A percentile compares a stretch with the other conserved stretches of the same genome.
These are phyloP conservation scores for Anorthoa munda DNA, from an alignment of 2,888 invertebrate species.

Conservation along the genomic window DNA sequence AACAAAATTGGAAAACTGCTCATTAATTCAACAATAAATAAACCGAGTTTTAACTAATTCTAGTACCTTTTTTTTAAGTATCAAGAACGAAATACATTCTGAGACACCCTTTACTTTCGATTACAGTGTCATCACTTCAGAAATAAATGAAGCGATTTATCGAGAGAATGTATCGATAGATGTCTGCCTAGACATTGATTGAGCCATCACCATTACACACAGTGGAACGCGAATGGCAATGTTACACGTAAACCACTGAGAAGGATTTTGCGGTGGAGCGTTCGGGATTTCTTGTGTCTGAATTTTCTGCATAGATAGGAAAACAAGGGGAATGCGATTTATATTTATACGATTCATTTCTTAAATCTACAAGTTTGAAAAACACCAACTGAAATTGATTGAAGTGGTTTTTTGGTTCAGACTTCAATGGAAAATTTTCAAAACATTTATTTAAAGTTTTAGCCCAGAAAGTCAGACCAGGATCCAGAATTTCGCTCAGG, in stretches of 20 bases:
- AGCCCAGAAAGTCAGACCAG: neutral
- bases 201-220: slow-evolving; percentile 53
- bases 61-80: too few relatives aligned
- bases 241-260: slow-evolving; percentile 43
- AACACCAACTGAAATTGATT: neutral
- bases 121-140: slow-evolving; percentile 24
- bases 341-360: neutral
- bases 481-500: too few relatives aligned
- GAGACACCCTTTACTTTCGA: too few relatives aligned
- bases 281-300: slow-evolving; percentile 23
- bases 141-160: slow-evolving; percentile 52
- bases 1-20: too few relatives aligned
- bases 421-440: neutral
- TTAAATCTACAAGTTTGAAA: neutral
- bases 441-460: neutral
- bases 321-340: slow-evolving; percentile 1
- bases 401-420: neutral
- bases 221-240: slow-evolving; percentile 35
- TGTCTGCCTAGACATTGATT: slow-evolving; percentile 54
- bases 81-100: too few relatives aligned
- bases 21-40: too few relatives aligned
- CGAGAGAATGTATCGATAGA: slow-evolving; percentile 48
- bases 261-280: slow-evolving; percentile 35
- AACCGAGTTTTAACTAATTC: too few relatives aligned
- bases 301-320: slow-evolving; percentile 23